Conservation (phyloP, 2,888 invertebrate species). For the Dorcus hopei region DNA sequence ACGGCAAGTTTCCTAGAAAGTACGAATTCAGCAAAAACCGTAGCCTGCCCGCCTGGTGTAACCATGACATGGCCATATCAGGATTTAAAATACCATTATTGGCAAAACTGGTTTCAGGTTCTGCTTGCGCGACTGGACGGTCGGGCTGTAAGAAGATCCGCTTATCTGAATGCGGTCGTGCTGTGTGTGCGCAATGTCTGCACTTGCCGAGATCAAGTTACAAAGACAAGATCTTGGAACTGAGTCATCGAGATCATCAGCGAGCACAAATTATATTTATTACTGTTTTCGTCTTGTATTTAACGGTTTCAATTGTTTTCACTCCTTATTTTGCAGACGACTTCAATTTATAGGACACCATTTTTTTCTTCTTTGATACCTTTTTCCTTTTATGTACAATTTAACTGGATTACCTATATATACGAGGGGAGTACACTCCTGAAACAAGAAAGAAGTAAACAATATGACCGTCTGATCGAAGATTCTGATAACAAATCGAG, state of each 20-base stretch:
- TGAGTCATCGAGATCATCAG: slow-evolving; percentile 10
- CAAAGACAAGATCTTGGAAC: slow-evolving; percentile 18
- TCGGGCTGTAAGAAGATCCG: slow-evolving; percentile 21
- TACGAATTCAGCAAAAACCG: slow-evolving; percentile 28
- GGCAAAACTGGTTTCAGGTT: slow-evolving; percentile 24
- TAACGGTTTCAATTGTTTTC: no score
- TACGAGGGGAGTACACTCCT: no score
- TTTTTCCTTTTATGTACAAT: no score
- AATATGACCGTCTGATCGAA: no score
- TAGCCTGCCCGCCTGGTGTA: slow-evolving; percentile 21
- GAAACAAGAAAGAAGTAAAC: no score
- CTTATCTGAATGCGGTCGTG: slow-evolving; percentile 25
- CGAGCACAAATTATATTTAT: background rate
- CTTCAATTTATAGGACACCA: no score
- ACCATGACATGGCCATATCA: slow-evolving; percentile 32
- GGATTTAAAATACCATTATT: slow-evolving; percentile 33
- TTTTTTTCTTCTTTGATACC: no score
- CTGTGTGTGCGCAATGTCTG: slow-evolving; percentile 13
- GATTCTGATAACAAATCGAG: no score
- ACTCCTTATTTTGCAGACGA: no score
- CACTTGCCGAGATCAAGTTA: slow-evolving; percentile 24
- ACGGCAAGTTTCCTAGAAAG: slow-evolving; percentile 22
- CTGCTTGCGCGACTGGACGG: slow-evolving; percentile 19
- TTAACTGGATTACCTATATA: no score
- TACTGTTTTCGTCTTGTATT: no score